phyloP scores from a whole-genome alignment of 2,888 invertebrate genomes.

The Orchesella flavescens region DNA sequence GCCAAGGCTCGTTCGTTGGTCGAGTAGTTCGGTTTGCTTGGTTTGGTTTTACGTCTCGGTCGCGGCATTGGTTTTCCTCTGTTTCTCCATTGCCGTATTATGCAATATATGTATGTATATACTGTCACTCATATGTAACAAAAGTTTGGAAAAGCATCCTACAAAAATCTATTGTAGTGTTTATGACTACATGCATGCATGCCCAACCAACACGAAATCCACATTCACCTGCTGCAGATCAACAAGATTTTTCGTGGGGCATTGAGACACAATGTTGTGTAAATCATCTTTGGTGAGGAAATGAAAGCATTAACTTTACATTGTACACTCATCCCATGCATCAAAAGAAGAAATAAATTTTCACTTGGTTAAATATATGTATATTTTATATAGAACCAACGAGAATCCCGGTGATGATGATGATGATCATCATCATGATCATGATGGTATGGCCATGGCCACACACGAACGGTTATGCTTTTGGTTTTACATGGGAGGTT shows the following conservation, averaged over 20 bases:
- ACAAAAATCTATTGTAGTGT: no score
- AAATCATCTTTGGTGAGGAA: neutral
- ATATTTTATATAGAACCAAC: neutral
- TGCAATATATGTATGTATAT: neutral
- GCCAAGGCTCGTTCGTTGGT: slow-evolving; percentile 53
- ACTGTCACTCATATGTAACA: neutral
- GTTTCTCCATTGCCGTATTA: slow-evolving; percentile 7
- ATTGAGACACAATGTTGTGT: neutral
- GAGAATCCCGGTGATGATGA: no score
- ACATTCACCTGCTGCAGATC: no score
- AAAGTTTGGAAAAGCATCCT: no score
- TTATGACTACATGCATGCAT: no score
- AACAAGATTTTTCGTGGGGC: neutral
- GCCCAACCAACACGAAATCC: no score
- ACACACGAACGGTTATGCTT: slow-evolving; percentile 62
- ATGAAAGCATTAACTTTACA: neutral
- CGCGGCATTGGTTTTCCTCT: slow-evolving; percentile 46
- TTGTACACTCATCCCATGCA: no score
- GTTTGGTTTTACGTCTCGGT: slow-evolving; percentile 43
- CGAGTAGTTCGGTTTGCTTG: slow-evolving; percentile 58
- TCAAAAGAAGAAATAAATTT: neutral
- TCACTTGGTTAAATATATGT: neutral
- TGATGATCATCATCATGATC: slow-evolving; percentile 43
- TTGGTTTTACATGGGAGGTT: slow-evolving; percentile 63
- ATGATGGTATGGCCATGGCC: slow-evolving; percentile 52